Percentiles rank a stretch among this genome's conserved stretches.
Conservation (phyloP, 2,888 invertebrate species). For the Dryobotodes eremita region DNA sequence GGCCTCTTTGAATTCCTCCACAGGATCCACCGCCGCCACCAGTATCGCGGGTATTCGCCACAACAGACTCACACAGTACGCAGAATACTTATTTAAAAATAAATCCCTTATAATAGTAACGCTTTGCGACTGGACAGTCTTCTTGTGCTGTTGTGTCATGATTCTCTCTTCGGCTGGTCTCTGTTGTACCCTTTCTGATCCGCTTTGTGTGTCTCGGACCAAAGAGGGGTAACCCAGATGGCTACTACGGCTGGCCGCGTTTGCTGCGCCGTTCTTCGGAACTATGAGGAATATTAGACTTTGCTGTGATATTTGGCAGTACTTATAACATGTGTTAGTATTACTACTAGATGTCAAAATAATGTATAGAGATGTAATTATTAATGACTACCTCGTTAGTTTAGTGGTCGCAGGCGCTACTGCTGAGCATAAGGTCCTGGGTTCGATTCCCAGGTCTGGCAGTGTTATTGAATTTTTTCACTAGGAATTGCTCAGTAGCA, state of each 20-base stretch:
- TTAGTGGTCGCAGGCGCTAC: neutral
- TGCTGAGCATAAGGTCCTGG: neutral
- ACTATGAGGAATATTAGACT: constrained; percentile 35
- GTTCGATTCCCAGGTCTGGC: neutral
- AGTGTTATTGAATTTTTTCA: neutral
- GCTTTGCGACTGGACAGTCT: neutral
- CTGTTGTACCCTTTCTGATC: constrained; percentile 4
- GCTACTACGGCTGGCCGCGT: neutral
- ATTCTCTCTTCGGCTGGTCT: constrained; percentile 18
- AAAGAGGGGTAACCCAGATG: neutral
- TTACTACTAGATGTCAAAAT: neutral
- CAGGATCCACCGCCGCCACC: neutral
- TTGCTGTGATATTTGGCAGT: constrained; percentile 8
- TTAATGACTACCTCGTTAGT: neutral
- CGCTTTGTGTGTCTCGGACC: constrained; percentile 13
- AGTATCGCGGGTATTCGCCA: neutral
- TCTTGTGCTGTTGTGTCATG: neutral
- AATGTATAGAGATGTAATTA: neutral
- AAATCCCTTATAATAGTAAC: neutral
- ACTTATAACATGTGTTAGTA: neutral
- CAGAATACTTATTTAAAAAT: too few relatives aligned
- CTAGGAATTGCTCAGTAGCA: neutral
- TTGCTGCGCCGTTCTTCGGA: constrained; percentile 19
- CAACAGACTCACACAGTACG: neutral
- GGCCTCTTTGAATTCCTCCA: neutral